These are phyloP conservation scores for Himalopsyche japonica DNA, from an alignment of 2,888 invertebrate genomes.

Conservation along the genomic window DNA sequence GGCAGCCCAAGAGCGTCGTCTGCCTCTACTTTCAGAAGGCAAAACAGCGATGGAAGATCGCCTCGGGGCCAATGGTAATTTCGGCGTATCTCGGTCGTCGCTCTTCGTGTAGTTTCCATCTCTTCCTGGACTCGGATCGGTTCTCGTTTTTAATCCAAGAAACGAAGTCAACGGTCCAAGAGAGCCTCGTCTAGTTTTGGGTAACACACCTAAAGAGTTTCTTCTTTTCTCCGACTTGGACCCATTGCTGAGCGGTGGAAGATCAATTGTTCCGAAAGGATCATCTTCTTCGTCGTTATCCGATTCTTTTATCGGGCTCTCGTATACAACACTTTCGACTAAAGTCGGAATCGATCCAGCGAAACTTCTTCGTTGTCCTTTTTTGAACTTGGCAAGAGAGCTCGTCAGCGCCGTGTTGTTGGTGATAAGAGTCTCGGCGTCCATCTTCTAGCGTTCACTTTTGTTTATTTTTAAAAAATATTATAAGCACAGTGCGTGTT, in stretches of 20 bases:
- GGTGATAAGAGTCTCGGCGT: constrained; percentile 48
- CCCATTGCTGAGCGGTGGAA: neutral
- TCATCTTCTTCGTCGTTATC: constrained; percentile 27
- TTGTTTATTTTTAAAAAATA: neutral
- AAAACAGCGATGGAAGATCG: constrained; percentile 54
- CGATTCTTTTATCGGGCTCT: constrained; percentile 24
- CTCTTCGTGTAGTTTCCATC: constrained; percentile 54
- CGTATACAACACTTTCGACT: constrained; percentile 37
- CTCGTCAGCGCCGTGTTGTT: constrained; percentile 56
- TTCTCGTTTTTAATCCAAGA: constrained; percentile 55
- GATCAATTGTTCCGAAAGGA: neutral
- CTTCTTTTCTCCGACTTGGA: constrained; percentile 16
- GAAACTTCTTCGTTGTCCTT: constrained; percentile 24
- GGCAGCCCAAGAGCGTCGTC: constrained; percentile 67
- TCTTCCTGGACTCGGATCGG: constrained; percentile 53
- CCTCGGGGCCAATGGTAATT: constrained; percentile 51
- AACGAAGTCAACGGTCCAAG: constrained; percentile 44
- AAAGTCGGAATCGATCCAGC: constrained; percentile 35
- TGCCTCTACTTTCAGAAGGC: constrained; percentile 56
- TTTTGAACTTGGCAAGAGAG: constrained; percentile 53
- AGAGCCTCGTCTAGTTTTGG: constrained; percentile 49
- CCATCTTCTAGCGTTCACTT: constrained; percentile 23
- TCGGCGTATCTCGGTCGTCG: constrained; percentile 52
- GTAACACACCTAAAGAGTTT: constrained; percentile 28
- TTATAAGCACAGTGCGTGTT: neutral